Evolutionary conservation across 2,797 vertebrate species (phyloP).

Genomic region (Cirrhinus mrigala): DNA sequence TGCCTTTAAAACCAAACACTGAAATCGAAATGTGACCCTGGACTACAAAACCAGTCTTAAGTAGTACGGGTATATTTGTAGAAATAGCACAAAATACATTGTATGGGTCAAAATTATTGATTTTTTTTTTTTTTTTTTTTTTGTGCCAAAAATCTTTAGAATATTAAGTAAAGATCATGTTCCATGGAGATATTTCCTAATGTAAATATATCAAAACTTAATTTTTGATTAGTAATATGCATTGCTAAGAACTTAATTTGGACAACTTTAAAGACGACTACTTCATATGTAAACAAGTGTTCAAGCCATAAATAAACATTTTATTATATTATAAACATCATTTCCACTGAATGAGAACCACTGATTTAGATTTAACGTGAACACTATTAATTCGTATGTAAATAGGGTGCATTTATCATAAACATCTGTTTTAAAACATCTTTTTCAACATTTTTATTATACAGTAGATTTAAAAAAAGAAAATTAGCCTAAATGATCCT

Average conservation of each 20-base stretch:
- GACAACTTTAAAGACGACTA: too few species aligned
- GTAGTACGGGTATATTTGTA: too few species aligned
- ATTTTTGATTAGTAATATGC: too few species aligned
- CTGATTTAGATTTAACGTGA: not conserved
- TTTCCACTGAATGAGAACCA: not conserved
- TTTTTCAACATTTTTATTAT: not conserved
- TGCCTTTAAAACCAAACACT: not conserved
- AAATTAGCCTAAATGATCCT: not conserved
- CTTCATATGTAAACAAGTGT: not conserved
- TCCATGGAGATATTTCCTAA: too few species aligned
- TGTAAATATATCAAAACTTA: too few species aligned
- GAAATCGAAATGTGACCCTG: not conserved
- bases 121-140: too few species aligned
- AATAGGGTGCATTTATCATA: not conserved
- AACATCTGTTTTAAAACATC: not conserved
- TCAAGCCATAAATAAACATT: not conserved
- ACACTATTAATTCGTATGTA: not conserved
- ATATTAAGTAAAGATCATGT: too few species aligned
- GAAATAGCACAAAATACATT: too few species aligned
- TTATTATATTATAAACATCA: not conserved
- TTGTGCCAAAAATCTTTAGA: too few species aligned
- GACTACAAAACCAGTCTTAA: too few species aligned
- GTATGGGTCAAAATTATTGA: too few species aligned
- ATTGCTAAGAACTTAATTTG: too few species aligned
- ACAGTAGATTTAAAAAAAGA: not conserved